Base-by-base conservation (phyloP, 2,113 vertebrate species). In the Microtus ochrogaster region DNA sequence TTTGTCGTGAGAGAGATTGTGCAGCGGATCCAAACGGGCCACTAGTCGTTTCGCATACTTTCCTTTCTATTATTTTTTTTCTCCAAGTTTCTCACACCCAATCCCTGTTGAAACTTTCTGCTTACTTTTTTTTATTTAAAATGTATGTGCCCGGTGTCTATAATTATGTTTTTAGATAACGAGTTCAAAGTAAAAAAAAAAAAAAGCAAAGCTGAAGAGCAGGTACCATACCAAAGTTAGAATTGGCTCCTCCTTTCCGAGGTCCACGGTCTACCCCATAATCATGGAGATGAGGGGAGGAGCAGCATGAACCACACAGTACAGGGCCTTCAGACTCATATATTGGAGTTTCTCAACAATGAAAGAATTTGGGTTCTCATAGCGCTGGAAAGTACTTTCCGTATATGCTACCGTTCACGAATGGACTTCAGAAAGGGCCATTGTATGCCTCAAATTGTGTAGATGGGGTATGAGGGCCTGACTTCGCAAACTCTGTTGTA, bases 31-130 rank as follows among this genome's bases (percentile, higher is more conserved):
- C 55, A 55, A 95, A 88, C 11, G 92, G 47, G 72, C 86, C 58
- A 44, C 36, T 58, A 36, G 96, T 70, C 65, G 4, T 95, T 87
- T 83, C 94, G 81, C 92, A 12, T 97, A 77, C 61, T 97, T 83
- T 70, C 92, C 70, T 94, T 92, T 82, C 96, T 97, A 84, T 91
- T 96, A 61, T 95, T 92, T 94, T 91, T 91, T 63, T 63, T 30
- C 95, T 93, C 84, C 39, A 89, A 91, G 68, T 96, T 97, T 97
- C 96, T 97, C 96, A 97, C 76, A 96, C 55, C 83, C 91, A 68
- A 61, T 61, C 66, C 70, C 39, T 88, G 61, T 26, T 73, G 90
- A 63, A 93, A 47, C 83, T 91, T 96, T 92, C 93, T 91, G 21
- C 93, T 96, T 84, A 94, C 92, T 96, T 93, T 52, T 12, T 94